Base-by-base conservation (phyloP, 2,113 vertebrate species). In the Pelusios castaneus region DNA sequence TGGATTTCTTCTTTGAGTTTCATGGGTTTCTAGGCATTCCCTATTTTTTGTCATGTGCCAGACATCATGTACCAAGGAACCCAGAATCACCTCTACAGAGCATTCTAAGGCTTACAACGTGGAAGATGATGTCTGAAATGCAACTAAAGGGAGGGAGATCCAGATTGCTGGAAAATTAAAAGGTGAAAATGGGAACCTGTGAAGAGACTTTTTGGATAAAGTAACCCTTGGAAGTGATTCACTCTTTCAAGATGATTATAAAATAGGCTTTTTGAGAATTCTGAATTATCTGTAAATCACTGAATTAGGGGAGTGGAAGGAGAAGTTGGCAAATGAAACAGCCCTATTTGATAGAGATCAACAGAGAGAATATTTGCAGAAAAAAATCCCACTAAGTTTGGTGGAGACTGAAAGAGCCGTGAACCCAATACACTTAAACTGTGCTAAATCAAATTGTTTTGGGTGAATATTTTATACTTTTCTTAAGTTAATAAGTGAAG, bases 121-220 rank as follows among this genome's bases (percentile, higher is more conserved):
- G 89, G 81, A 92, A 88, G 60, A 79, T 85, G 90, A 90, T 92
- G 93, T 81, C 34, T 89, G 90, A 95, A 93, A 92, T 56, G 47
- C 43, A 95, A 93, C 85, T 52, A 91, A 92, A 56, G 22, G 52
- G 89, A 94, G 93, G 92, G 83, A 95, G 89, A 95, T 85, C 85
- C 96, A 79, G 3, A 0, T 47, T 79, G 82, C 76, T 83, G 51
- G 89, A 87, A 92, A 95, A 88, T 78, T 95, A 70, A 93, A 96
- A 91, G n/a, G 60, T 81, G 81, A 47, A 94, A 94, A 75, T 86
- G 45, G 90, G 88, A 88, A 92, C 51, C 5, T 41, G 81, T 51
- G 89, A 0, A 84, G 9, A 90, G 52, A n/a, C 77, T 87, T 84
- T 86, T 2, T 73, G 96, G 94, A 92, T 73, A 45, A 77, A 87